phyloP scores from a whole-genome alignment of 1,140 invertebrate genomes.

The Hycleus phaleratus region DNA sequence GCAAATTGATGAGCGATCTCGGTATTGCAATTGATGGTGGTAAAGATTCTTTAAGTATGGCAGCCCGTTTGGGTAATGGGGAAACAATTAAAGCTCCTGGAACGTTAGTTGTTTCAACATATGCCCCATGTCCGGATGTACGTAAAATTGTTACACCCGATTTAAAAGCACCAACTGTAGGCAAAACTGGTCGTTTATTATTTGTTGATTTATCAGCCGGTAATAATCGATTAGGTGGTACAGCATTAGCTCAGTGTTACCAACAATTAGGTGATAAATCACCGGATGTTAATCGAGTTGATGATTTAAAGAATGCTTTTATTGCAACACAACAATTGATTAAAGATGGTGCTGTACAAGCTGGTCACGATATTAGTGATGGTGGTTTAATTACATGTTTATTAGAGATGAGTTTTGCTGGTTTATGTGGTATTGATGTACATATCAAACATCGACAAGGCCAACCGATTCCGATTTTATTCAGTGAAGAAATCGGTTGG shows the following conservation, averaged over 20 bases:
- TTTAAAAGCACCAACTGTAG: slow-evolving; percentile 60
- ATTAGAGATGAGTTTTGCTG: slow-evolving; percentile 93
- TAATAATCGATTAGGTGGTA: slow-evolving; percentile 73
- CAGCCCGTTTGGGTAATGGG: slow-evolving; percentile 63
- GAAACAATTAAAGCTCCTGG: slow-evolving; percentile 83
- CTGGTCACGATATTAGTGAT: slow-evolving; percentile 97
- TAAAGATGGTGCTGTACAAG: slow-evolving; percentile 60
- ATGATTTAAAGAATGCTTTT: slow-evolving; percentile 66
- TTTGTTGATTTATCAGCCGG: slow-evolving; percentile 62
- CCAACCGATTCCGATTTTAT: slow-evolving; percentile 61
- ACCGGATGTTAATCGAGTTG: slow-evolving; percentile 72
- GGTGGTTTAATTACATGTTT: slow-evolving; percentile 86
- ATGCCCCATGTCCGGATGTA: slow-evolving; percentile 89
- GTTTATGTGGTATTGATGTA: slow-evolving; percentile 70
- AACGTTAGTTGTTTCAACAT: slow-evolving; percentile 88
- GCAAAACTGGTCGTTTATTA: slow-evolving; percentile 50
- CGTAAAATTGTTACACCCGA: slow-evolving; percentile 80
- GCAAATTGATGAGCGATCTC: slow-evolving; percentile 72
- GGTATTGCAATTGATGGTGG: slow-evolving; percentile 94
- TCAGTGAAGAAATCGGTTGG: slow-evolving; percentile 88
- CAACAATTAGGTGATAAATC: slow-evolving; percentile 72
- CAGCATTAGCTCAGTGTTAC: slow-evolving; percentile 85
- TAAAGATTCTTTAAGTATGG: slow-evolving; percentile 98
- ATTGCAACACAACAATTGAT: slow-evolving; percentile 76
- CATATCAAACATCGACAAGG: slow-evolving; percentile 53